These are phyloP conservation scores for Caenorhabditis brenneri DNA, from an alignment of 1,140 invertebrate genomes.

Conservation along the genomic window DNA sequence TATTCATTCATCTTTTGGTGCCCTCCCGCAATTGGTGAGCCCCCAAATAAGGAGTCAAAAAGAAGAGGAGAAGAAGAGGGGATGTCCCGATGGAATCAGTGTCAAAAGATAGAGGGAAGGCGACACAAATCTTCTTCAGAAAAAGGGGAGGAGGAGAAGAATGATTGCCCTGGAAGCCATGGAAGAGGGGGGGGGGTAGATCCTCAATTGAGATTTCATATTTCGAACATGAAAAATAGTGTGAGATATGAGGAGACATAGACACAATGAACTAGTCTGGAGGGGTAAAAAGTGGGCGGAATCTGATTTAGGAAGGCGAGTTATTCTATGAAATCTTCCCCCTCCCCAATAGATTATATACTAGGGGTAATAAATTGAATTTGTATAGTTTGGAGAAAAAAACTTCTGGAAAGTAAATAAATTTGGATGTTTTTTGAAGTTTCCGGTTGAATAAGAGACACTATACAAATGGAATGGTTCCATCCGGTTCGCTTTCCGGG, in stretches of 20 bases:
- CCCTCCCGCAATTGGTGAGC: background rate
- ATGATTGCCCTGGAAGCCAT: constrained; percentile 32
- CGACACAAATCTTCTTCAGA: background rate
- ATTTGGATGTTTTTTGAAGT: background rate
- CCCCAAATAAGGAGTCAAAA: background rate
- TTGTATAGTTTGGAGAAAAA: background rate
- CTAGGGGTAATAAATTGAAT: constrained; percentile 8
- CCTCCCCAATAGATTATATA: background rate
- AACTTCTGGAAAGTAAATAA: background rate
- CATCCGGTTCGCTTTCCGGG: background rate
- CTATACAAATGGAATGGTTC: constrained; percentile 18
- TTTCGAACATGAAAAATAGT: background rate
- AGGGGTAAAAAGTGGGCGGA: constrained; percentile 26
- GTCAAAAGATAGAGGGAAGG: background rate
- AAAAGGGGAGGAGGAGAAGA: background rate
- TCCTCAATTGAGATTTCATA: constrained; percentile 42
- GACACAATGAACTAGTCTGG: constrained; percentile 22
- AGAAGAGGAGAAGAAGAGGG: too few species aligned
- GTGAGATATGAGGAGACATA: background rate
- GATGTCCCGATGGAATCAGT: constrained; percentile 37
- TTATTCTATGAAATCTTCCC: background rate
- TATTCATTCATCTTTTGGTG: constrained; percentile 35
- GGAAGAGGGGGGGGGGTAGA: constrained; percentile 1
- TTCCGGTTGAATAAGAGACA: background rate
- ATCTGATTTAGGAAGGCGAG: constrained; percentile 28